Conservation (phyloP, 1,140 invertebrate species). For the Chelonus insularis region DNA sequence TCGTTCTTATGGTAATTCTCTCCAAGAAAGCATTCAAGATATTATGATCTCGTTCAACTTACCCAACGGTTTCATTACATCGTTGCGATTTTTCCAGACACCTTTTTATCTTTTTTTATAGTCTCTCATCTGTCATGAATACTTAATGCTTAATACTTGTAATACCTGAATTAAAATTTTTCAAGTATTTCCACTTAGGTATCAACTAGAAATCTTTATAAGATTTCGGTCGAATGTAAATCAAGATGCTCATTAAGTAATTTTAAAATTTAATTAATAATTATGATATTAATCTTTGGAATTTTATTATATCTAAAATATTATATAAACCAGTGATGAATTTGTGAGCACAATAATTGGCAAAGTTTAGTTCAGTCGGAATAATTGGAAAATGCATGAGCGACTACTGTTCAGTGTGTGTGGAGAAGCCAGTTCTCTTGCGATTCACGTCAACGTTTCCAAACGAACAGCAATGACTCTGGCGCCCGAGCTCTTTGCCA, state of each 20-base stretch:
- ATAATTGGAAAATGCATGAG: conserved; percentile 23
- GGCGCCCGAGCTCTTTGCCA: conserved; percentile 24
- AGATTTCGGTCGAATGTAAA: too few species aligned
- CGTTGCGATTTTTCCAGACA: conserved; percentile 7
- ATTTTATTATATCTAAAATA: too few species aligned
- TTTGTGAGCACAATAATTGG: conserved; percentile 7
- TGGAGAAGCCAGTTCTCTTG: neutral
- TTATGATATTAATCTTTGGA: neutral
- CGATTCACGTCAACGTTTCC: neutral
- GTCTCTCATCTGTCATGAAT: too few species aligned
- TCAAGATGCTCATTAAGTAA: neutral
- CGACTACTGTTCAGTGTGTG: too few species aligned
- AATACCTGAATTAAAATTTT: too few species aligned
- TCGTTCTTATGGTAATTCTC: conserved; percentile 29
- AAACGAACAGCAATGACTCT: neutral
- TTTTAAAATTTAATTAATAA: neutral
- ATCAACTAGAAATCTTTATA: too few species aligned
- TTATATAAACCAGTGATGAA: too few species aligned
- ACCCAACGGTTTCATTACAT: conserved; percentile 24
- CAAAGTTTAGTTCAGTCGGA: conserved; percentile 17
- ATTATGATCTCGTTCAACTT: conserved; percentile 19
- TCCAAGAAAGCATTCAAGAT: conserved; percentile 16
- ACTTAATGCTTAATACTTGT: too few species aligned
- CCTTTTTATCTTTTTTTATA: conserved; percentile 5
- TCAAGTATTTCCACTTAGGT: too few species aligned